Conservation (phyloP, 2,113 vertebrate genomes). For the Tetraodon nigroviridis region DNA sequence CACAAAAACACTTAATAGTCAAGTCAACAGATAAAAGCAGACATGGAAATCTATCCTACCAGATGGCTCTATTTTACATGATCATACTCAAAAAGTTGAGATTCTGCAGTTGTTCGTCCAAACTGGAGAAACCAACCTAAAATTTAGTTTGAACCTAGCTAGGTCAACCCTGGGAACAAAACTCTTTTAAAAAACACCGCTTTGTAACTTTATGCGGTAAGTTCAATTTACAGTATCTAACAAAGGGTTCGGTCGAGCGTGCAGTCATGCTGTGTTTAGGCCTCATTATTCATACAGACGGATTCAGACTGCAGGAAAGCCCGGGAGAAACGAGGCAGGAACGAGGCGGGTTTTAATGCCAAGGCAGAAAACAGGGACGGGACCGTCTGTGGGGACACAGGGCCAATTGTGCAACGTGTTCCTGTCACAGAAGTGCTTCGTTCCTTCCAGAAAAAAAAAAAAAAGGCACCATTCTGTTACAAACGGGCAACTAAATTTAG, state of each 20-base stretch:
- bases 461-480: neutral
- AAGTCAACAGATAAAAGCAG: constrained; percentile 2
- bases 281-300: constrained; percentile 35
- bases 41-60: constrained; percentile 12
- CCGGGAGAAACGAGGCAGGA: constrained; percentile 24
- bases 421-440: constrained; percentile 22
- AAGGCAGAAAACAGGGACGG: constrained; percentile 2
- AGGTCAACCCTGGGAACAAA: constrained; percentile 9
- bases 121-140: constrained; percentile 43
- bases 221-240: constrained; percentile 27
- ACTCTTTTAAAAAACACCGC: constrained; percentile 5
- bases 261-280: constrained; percentile 23
- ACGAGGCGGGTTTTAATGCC: constrained; percentile 8
- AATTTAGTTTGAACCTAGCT: constrained; percentile 13
- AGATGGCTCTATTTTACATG: neutral
- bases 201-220: constrained; percentile 6
- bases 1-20: neutral
- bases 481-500: constrained; percentile 33
- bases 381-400: constrained; percentile 1
- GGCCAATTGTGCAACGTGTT: constrained; percentile 12
- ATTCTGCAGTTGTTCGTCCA: constrained; percentile 50
- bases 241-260: constrained; percentile 28
- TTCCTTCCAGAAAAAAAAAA: constrained; percentile 20
- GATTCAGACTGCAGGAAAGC: constrained; percentile 21
- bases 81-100: constrained; percentile 39